A percentile compares a stretch with the other conserved stretches of the same genome.
Evolutionary conservation across 2,888 invertebrate genomes (phyloP).

Genomic region (Cordylochernes scorpioides): DNA sequence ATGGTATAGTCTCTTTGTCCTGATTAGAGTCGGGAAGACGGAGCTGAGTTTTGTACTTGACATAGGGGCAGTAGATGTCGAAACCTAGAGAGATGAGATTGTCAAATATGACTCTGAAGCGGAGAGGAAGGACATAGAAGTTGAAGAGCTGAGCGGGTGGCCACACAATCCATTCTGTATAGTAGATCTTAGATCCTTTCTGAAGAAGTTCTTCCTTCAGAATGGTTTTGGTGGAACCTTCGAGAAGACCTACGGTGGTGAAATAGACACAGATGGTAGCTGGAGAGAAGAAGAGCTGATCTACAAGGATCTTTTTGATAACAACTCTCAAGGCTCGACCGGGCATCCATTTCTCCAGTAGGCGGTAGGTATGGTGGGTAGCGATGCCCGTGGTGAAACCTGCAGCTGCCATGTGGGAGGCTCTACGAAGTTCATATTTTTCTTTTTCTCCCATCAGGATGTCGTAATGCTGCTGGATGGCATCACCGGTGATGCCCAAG

Average conservation of each 20-base stretch:
- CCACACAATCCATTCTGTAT: constrained; percentile 74
- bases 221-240: constrained; percentile 32
- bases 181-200: constrained; percentile 49
- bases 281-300: constrained; percentile 60
- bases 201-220: constrained; percentile 37
- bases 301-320: constrained; percentile 46
- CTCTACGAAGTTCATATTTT: constrained; percentile 28
- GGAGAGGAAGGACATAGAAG: constrained; percentile 55
- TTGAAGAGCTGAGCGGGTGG: constrained; percentile 77
- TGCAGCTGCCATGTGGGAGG: constrained; percentile 44
- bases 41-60: constrained; percentile 31
- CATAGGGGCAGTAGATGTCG: constrained; percentile 54
- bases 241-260: constrained; percentile 41
- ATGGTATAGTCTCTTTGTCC: too few relatives aligned
- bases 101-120: constrained; percentile 58
- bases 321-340: constrained; percentile 38
- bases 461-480: constrained; percentile 52
- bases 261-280: constrained; percentile 48
- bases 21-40: constrained; percentile 6
- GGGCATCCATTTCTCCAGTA: constrained; percentile 40
- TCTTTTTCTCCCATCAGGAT: constrained; percentile 15
- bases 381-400: constrained; percentile 48
- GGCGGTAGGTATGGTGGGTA: constrained; percentile 61
- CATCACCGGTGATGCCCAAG: constrained; percentile 49
- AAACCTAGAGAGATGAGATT: constrained; percentile 57